Evolutionary conservation across 2,797 vertebrate species (phyloP), one percentile per base, ranked within the genome.

Genomic region (Oryzias dopingdopingensis): DNA sequence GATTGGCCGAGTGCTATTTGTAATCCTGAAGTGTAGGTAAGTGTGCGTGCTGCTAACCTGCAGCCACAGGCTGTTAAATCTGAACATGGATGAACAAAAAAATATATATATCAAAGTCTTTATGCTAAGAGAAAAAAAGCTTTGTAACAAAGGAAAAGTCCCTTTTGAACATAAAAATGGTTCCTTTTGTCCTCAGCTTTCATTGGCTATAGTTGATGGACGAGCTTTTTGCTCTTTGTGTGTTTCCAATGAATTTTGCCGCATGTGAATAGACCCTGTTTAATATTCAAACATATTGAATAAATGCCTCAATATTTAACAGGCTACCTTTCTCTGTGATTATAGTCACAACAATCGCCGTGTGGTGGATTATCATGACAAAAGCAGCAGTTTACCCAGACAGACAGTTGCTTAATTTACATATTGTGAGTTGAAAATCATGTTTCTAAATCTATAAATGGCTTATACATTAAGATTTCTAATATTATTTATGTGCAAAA

Each of bases 81-180:
- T 72, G 75, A 74, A 64, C 63, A 57, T 14, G 0, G 23, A 63
- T 54, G 62, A 75, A 66, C 47, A 74, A 65, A 81, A 22, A 64
- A 80, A 77, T 60, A 78, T 68, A 83, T 77, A 84, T 78, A 83
- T 79, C 76, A 77, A 74, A 80, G 74, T 76, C 77, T 78, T 82
- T 86, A 62, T 37, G 32, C 10, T 37, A 37, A 77, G 59, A 24
- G 5, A 20, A 67, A 87, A 29, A 85, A 81, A 84, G 75, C 61
- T 47, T 29, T 29, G 49, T 20, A 49, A 81, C 76, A 85, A 82
- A 80, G 66, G 74, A 49, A 72, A 76, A 56, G 52, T 77, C 75
- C 68, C 73, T 29, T 71, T 70, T 79, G 78, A 80, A 74, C 56
- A 76, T 62, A 76, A 69, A 86, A 83, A 84, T 57, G 59, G 59